A percentile compares a stretch with the other conserved stretches of the same genome.
These are phyloP conservation scores for Palaemon carinicauda DNA, from an alignment of 1,140 invertebrate species.

Conservation along the genomic window DNA sequence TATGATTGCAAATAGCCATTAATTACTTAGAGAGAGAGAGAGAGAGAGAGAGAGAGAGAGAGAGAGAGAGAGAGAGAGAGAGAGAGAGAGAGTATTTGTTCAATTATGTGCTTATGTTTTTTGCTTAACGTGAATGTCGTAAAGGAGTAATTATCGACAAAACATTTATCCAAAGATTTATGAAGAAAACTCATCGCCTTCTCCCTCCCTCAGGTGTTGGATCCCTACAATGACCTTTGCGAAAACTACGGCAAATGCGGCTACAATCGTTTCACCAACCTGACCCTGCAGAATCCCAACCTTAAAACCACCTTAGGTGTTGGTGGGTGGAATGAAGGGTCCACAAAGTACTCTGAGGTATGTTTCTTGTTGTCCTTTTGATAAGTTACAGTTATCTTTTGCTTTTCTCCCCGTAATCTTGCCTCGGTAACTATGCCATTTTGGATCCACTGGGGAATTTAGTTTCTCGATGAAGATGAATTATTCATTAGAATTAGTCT, in stretches of 20 bases:
- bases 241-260: constrained; percentile 66
- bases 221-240: constrained; percentile 67
- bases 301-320: constrained; percentile 64
- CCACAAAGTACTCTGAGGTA: constrained; percentile 54
- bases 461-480: too few species aligned
- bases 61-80: background rate
- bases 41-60: background rate
- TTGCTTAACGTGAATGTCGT: background rate
- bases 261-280: constrained; percentile 56
- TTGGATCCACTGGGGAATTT: too few species aligned
- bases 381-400: too few species aligned
- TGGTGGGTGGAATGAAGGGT: constrained; percentile 64
- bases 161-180: too few species aligned
- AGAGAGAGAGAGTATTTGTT: background rate
- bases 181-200: too few species aligned
- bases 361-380: background rate
- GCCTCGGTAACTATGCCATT: too few species aligned
- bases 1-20: too few species aligned
- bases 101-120: background rate
- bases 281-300: constrained; percentile 65
- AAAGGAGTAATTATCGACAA: too few species aligned
- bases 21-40: background rate
- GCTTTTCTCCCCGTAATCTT: too few species aligned
- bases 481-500: too few species aligned
- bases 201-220: background rate